phyloP scores from a whole-genome alignment of 2,797 vertebrate species.

The Notoglanidium macrostoma region DNA sequence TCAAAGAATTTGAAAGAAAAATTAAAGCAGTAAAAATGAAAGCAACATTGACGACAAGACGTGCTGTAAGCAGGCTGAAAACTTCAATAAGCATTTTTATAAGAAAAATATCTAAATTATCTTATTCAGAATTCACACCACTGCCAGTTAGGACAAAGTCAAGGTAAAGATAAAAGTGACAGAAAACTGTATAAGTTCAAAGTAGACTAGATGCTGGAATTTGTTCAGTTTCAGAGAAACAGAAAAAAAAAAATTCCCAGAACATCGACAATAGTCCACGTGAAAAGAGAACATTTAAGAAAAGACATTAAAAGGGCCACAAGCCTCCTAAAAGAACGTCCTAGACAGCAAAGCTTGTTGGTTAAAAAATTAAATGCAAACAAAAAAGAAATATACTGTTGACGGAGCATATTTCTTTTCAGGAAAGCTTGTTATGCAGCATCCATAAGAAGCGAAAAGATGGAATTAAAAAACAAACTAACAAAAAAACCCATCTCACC shows the following conservation, averaged over 20 bases:
- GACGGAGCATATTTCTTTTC: slow-evolving; percentile 46
- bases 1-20: slow-evolving; percentile 40
- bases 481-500: slow-evolving; percentile 90
- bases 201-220: slow-evolving; percentile 1
- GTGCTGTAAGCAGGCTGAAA: slow-evolving; percentile 1
- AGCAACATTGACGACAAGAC: background rate
- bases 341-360: slow-evolving; percentile 24
- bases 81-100: background rate
- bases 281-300: slow-evolving; percentile 6
- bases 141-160: background rate
- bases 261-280: slow-evolving; percentile 23
- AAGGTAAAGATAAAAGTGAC: background rate
- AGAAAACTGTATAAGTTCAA: background rate
- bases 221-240: slow-evolving; percentile 4
- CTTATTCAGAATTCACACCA: slow-evolving; percentile 24
- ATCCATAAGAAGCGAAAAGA: slow-evolving; percentile 24
- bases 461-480: slow-evolving; percentile 69
- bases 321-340: slow-evolving; percentile 27
- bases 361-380: slow-evolving; percentile 19
- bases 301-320: slow-evolving; percentile 15
- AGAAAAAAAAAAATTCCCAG: slow-evolving; percentile 1
- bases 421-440: slow-evolving; percentile 24
- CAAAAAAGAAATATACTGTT: slow-evolving; percentile 43
- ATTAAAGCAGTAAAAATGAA: background rate
- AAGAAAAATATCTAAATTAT: background rate